Conservation (phyloP, 2,888 invertebrate species). For the Eristalis arbustorum region DNA sequence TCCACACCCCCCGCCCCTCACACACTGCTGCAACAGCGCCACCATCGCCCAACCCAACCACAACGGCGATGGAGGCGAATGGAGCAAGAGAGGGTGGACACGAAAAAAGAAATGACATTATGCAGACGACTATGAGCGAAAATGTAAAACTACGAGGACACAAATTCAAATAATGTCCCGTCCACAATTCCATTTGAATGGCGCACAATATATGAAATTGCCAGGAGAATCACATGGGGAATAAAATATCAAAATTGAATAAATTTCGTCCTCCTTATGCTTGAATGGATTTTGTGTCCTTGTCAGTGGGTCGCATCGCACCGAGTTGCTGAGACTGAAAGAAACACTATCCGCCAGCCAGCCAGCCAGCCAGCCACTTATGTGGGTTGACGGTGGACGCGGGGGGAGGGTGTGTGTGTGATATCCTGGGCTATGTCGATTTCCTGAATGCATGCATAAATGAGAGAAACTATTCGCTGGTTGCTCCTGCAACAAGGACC, state of each 20-base stretch:
- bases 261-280: slow-evolving; percentile 68
- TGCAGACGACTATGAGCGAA: slow-evolving; percentile 50
- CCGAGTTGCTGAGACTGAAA: neutral
- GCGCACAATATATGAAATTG: slow-evolving; percentile 70
- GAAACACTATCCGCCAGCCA: slow-evolving; percentile 36
- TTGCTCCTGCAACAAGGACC: slow-evolving; percentile 38
- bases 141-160: slow-evolving; percentile 57
- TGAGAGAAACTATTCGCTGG: slow-evolving; percentile 46
- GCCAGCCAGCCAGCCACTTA: slow-evolving; percentile 44
- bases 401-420: neutral
- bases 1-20: slow-evolving; percentile 1
- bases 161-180: slow-evolving; percentile 68
- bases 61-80: neutral
- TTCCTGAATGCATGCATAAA: slow-evolving; percentile 66
- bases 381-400: neutral
- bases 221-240: slow-evolving; percentile 67
- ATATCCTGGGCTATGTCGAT: slow-evolving; percentile 60
- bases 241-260: slow-evolving; percentile 72
- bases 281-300: slow-evolving; percentile 68
- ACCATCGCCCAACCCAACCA: neutral
- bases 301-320: slow-evolving; percentile 56
- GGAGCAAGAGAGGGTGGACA: too few species aligned
- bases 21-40: neutral
- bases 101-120: slow-evolving; percentile 33
- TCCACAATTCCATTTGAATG: slow-evolving; percentile 70